phyloP scores from a whole-genome alignment of 2,113 vertebrate species.

The Chelonoidis abingdonii region DNA sequence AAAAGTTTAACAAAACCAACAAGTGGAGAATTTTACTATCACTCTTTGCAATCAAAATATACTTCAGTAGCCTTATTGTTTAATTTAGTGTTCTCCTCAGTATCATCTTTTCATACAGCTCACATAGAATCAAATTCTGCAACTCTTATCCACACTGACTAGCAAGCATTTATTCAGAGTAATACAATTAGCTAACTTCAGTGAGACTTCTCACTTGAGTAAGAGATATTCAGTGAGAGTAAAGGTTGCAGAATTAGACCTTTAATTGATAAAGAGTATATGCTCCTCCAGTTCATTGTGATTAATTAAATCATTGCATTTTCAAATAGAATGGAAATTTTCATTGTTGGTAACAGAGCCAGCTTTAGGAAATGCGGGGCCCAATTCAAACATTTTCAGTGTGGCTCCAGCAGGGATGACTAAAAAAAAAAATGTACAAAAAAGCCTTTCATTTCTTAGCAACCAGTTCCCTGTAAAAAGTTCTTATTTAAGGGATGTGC shows the following conservation, averaged over 20 bases:
- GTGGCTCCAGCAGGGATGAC: too few relatives aligned
- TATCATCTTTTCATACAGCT: background rate
- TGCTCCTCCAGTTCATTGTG: constrained; percentile 56
- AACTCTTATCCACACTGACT: background rate
- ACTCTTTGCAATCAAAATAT: background rate
- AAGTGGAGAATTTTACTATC: background rate
- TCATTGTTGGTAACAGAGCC: constrained; percentile 1
- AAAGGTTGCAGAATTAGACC: constrained; percentile 34
- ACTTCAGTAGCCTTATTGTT: background rate
- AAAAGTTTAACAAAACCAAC: constrained; percentile 2
- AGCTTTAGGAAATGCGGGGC: too few relatives aligned
- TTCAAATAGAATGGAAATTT: constrained; percentile 64
- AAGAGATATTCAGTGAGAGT: background rate
- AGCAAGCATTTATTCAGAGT: constrained; percentile 34
- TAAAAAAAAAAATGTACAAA: too few relatives aligned
- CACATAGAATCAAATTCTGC: background rate
- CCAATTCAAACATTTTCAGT: too few relatives aligned
- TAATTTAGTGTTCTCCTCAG: background rate
- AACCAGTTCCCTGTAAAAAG: too few relatives aligned
- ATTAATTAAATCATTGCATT: constrained; percentile 61
- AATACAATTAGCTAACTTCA: constrained; percentile 28
- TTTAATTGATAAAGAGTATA: constrained; percentile 12
- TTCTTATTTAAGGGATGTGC: too few relatives aligned
- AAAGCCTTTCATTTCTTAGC: too few relatives aligned
- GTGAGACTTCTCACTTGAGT: background rate